Evolutionary conservation across 2,113 vertebrate species (phyloP).

Genomic region (Glaucomys volans): DNA sequence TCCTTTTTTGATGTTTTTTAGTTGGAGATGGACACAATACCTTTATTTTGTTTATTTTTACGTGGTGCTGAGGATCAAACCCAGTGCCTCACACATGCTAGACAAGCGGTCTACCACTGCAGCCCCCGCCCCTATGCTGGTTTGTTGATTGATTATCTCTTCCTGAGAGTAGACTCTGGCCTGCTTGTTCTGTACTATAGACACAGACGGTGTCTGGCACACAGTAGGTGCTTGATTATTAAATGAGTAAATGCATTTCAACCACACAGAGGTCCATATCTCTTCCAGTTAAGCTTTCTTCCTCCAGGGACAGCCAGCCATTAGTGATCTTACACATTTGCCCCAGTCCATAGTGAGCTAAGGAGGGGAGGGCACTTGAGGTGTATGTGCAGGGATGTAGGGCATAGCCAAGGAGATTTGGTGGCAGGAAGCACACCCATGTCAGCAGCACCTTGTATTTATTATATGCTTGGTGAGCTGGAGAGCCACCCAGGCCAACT

Average conservation of each 20-base stretch:
- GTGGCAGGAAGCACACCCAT: slow-evolving; percentile 3
- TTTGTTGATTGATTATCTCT: not conserved
- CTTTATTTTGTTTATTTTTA: no score
- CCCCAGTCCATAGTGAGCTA: not conserved
- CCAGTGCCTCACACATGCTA: no score
- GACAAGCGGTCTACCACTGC: no score
- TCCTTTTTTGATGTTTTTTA: no score
- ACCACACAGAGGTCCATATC: not conserved
- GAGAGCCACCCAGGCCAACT: not conserved
- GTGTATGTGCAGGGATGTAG: not conserved
- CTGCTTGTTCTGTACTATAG: not conserved
- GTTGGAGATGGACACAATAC: no score
- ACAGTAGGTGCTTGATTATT: not conserved
- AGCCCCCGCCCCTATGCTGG: no score
- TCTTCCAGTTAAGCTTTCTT: not conserved
- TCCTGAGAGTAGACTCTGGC: not conserved
- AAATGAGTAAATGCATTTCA: not conserved
- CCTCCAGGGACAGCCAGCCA: not conserved
- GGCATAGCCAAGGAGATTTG: not conserved
- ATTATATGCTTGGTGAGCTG: not conserved
- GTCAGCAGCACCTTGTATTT: slow-evolving; percentile 30
- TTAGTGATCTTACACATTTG: not conserved
- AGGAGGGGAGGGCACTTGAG: not conserved
- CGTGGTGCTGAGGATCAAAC: no score
- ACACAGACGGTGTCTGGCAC: not conserved